Evolutionary conservation across 2,888 invertebrate genomes (phyloP).

Genomic region (Orchesellides sinensis): DNA sequence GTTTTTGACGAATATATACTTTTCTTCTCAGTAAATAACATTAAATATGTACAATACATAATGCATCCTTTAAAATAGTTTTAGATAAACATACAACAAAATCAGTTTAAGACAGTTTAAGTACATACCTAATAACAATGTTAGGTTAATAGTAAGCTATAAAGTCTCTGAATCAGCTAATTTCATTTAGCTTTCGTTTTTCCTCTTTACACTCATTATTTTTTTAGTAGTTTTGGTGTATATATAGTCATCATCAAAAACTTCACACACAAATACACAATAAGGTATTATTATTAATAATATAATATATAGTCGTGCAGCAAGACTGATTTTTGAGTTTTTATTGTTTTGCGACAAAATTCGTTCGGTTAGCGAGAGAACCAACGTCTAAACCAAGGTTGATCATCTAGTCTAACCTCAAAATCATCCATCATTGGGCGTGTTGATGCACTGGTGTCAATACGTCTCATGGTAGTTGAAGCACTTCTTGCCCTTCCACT

Average conservation of each 20-base stretch:
- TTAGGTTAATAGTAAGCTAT: too few species aligned
- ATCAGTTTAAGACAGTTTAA: too few species aligned
- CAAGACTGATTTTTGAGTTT: conserved; percentile 39
- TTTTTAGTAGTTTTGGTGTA: neutral
- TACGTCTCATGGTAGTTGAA: conserved; percentile 86
- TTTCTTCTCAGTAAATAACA: too few species aligned
- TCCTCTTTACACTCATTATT: neutral
- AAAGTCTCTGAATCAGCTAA: conserved; percentile 55
- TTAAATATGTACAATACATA: too few species aligned
- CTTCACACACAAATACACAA: conserved; percentile 6
- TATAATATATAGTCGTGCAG: conserved; percentile 15
- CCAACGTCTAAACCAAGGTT: conserved; percentile 73
- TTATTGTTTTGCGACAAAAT: conserved; percentile 37
- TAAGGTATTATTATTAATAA: neutral
- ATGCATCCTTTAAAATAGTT: too few species aligned
- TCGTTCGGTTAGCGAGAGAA: conserved; percentile 63
- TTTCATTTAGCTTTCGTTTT: conserved; percentile 40
- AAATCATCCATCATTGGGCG: conserved; percentile 97
- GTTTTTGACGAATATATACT: too few species aligned
- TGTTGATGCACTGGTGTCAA: conserved; percentile 93
- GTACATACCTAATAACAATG: too few species aligned
- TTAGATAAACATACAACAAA: too few species aligned
- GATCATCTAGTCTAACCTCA: conserved; percentile 81
- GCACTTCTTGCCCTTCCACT: conserved; percentile 73
- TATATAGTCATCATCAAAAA: conserved; percentile 5